Evolutionary conservation across 2,888 invertebrate species (phyloP), one percentile per base, ranked within the genome.

Genomic region (Athalia rosae): DNA sequence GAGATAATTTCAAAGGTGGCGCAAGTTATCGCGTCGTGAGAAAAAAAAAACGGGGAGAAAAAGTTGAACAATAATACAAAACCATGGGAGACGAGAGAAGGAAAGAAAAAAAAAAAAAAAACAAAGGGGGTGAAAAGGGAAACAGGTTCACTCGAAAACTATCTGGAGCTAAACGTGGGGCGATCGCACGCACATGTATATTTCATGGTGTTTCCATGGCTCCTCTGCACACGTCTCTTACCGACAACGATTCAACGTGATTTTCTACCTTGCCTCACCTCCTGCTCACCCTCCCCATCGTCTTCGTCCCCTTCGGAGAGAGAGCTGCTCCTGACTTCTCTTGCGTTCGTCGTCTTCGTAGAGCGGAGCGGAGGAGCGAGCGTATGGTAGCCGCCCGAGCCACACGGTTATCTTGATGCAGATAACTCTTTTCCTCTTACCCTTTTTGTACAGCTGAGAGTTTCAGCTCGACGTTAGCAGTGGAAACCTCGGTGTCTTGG

Each of bases 381-480:
- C 73, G 76, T 77, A 71, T 77, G 77, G 77, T 77, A 77, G 77
- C 73, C 47, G 58, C 50, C 53, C 45, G 71, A 62, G 53, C 9
- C 76, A 67, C 56, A 79, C 78, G 28, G 28, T 28, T 84, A 83
- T 83, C 81, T 83, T 77, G 83, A 84, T 84, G 81, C 83, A 81
- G 83, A 82, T 83, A 82, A 82, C 79, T 81, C 78, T 79, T 79
- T 59, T 79, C 59, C 59, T 77, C 77, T 76, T 79, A 76, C 69
- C 73, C n/a, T n/a, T 64, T 28, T 28, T 28, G 28, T 28, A 28
- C 28, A 28, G 28, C 28, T 28, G 28, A 28, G 28, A n/a, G n/a
- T n/a, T 28, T 28, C 45, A 53, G 67, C 67, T 67, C 45, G 11
- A n/a, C n/a, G n/a, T n/a, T n/a, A n/a, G 67, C 67, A 67, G 67